Evolutionary conservation across 2,888 invertebrate genomes (phyloP).

Genomic region (Tiphia femorata): DNA sequence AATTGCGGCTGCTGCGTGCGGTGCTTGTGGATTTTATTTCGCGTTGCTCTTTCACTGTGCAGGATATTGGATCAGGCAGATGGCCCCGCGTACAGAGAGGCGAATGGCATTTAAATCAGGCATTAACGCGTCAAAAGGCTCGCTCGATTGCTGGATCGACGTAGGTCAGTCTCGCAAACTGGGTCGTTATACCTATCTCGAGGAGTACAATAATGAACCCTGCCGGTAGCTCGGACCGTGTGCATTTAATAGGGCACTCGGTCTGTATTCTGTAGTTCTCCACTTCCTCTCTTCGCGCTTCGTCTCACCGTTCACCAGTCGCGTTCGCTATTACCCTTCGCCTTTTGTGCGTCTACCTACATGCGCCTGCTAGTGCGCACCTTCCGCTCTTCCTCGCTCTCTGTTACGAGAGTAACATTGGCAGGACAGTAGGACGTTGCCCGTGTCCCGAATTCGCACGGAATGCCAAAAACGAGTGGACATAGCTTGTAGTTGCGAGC

Average conservation of each 20-base stretch:
- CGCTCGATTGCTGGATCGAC: slow-evolving; percentile 12
- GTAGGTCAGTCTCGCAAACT: slow-evolving; percentile 30
- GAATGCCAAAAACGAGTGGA: slow-evolving; percentile 6
- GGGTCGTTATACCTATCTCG: slow-evolving; percentile 38
- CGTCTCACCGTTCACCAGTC: slow-evolving; percentile 1
- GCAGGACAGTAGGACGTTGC: background rate
- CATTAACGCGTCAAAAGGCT: slow-evolving; percentile 24
- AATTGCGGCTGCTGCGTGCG: no score
- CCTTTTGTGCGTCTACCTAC: no score
- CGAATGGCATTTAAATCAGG: slow-evolving; percentile 31
- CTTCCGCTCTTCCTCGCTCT: no score
- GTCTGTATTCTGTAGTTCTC: slow-evolving; percentile 7
- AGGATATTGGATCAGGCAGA: no score
- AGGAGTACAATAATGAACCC: slow-evolving; percentile 24
- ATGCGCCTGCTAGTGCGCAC: no score
- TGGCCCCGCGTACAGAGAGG: no score
- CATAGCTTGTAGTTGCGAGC: slow-evolving; percentile 17
- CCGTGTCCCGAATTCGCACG: slow-evolving; percentile 8
- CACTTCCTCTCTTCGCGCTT: background rate
- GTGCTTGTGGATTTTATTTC: no score
- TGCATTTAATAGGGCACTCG: slow-evolving; percentile 29
- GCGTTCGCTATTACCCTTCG: slow-evolving; percentile 6
- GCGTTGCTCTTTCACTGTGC: no score
- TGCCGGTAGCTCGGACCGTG: slow-evolving; percentile 10
- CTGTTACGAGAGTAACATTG: no score